These are phyloP conservation scores for Hypanus sabinus DNA, from an alignment of 2,113 vertebrate species.

Conservation along the genomic window DNA sequence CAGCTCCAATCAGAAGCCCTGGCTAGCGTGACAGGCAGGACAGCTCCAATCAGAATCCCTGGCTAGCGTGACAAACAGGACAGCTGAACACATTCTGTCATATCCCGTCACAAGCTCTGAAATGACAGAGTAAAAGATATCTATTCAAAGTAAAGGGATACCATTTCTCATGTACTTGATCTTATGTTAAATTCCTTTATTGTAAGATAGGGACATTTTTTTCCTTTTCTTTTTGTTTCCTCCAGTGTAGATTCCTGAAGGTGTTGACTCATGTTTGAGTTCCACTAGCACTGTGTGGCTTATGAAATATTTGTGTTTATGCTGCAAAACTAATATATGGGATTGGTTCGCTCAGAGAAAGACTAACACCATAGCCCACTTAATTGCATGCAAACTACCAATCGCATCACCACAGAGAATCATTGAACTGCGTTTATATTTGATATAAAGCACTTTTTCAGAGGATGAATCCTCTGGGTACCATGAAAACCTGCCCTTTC, in stretches of 20 bases:
- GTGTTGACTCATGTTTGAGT: neutral
- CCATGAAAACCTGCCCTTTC: constrained; percentile 19
- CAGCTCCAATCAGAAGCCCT: neutral
- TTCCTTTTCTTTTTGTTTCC: neutral
- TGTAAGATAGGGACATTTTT: neutral
- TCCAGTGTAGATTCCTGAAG: neutral
- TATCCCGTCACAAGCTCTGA: neutral
- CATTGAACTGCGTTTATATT: constrained; percentile 26
- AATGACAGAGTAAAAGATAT: neutral
- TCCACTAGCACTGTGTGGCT: neutral
- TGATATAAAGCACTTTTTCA: constrained; percentile 19
- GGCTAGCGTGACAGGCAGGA: neutral
- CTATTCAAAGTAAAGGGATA: neutral
- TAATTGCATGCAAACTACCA: constrained; percentile 16
- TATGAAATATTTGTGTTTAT: neutral
- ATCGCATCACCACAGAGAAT: neutral
- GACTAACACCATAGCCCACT: neutral
- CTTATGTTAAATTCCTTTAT: neutral
- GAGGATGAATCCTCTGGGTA: constrained; percentile 16
- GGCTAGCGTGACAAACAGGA: no score
- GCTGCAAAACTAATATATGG: neutral
- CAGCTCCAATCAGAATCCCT: neutral
- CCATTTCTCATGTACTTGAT: neutral
- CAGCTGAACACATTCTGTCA: neutral
- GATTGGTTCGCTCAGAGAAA: neutral